Conservation (phyloP, 2,888 invertebrate genomes). For the Rhopalosiphum nymphaeae region DNA sequence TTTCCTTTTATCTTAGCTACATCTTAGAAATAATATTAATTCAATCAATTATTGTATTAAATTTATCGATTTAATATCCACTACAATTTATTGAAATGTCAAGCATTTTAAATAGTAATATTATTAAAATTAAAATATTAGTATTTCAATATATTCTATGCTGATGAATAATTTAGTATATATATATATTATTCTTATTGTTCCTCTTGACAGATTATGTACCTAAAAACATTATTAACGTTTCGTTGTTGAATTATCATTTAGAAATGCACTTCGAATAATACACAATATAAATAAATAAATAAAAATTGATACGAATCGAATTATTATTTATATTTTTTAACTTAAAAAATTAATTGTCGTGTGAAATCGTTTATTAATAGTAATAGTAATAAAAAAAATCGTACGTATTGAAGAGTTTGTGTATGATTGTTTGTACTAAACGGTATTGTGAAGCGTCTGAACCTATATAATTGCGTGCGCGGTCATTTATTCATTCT, state of each 20-base stretch:
- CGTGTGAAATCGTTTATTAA: not conserved
- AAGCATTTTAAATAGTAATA: not conserved
- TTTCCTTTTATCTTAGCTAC: not conserved
- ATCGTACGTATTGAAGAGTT: not conserved
- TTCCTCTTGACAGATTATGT: not conserved
- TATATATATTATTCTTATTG: not conserved
- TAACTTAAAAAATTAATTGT: not conserved
- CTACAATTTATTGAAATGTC: not conserved
- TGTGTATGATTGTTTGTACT: not conserved
- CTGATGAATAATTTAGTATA: not conserved
- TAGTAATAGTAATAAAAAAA: not conserved
- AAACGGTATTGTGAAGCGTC: not conserved
- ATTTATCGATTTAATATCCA: not conserved
- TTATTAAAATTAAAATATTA: not conserved
- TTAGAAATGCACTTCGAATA: not conserved
- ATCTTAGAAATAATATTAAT: not conserved
- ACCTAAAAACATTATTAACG: not conserved
- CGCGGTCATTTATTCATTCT: constrained; percentile 14
- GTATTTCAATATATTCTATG: not conserved
- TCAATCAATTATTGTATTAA: not conserved
- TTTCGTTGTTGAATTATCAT: not conserved
- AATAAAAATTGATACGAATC: not conserved
- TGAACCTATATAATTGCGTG: not conserved
- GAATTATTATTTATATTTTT: not conserved
- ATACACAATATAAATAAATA: not conserved